These are phyloP conservation scores for Lucilia cuprina DNA, from an alignment of 1,140 invertebrate species.

Conservation along the genomic window DNA sequence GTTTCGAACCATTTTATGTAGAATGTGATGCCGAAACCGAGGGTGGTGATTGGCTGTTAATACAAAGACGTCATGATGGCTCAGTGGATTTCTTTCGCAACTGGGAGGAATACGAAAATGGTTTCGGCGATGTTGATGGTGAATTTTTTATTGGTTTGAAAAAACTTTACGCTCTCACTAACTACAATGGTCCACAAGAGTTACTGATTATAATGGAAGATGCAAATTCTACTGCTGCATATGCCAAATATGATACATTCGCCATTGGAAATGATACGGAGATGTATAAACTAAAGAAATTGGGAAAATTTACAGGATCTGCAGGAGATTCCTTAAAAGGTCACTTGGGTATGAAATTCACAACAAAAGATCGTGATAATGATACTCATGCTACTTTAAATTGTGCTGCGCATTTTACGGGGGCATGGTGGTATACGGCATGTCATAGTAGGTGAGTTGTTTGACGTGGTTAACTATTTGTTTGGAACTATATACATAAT, in stretches of 20 bases:
- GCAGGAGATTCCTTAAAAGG: background rate
- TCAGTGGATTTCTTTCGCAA: background rate
- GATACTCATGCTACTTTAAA: background rate
- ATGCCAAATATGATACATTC: background rate
- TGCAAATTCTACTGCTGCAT: slow-evolving; percentile 36
- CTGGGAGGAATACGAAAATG: background rate
- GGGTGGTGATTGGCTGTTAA: background rate
- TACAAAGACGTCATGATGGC: slow-evolving; percentile 22
- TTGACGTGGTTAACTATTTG: too few relatives aligned
- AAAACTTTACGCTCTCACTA: slow-evolving; percentile 3
- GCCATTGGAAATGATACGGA: background rate
- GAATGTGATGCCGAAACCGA: slow-evolving; percentile 3
- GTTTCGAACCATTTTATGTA: slow-evolving; percentile 6
- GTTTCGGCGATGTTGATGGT: background rate
- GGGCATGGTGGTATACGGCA: background rate
- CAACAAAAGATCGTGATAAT: background rate
- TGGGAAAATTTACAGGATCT: background rate
- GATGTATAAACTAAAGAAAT: background rate
- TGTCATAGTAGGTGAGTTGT: background rate
- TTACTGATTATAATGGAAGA: background rate
- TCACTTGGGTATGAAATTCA: slow-evolving; percentile 5
- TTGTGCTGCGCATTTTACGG: slow-evolving; percentile 1
- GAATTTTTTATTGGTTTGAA: slow-evolving; percentile 18
- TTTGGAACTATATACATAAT: too few relatives aligned
- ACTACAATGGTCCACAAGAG: slow-evolving; percentile 6